phyloP scores from a whole-genome alignment of 2,797 vertebrate species.

The Lacerta viridis region DNA sequence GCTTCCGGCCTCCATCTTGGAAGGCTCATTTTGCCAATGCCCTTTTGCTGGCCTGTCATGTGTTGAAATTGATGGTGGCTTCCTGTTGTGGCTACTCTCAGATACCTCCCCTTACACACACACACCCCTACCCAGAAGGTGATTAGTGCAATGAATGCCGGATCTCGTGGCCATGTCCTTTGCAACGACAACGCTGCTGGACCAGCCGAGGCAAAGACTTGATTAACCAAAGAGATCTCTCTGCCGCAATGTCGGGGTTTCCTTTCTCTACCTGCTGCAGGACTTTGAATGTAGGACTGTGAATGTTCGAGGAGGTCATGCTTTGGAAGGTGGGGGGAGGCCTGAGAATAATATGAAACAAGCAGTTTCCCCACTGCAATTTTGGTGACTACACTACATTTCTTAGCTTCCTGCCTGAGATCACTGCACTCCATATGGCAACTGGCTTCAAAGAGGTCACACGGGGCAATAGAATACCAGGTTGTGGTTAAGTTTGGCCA shows the following conservation, averaged over 20 bases:
- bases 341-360: background rate
- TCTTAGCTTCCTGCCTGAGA: background rate
- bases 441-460: background rate
- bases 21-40: accelerated
- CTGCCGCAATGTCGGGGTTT: background rate
- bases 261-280: background rate
- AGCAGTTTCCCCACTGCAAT: background rate
- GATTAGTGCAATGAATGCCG: background rate
- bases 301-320: background rate
- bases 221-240: background rate
- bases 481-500: background rate
- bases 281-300: accelerated
- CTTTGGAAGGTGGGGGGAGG: too few relatives aligned
- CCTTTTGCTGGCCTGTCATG: accelerated
- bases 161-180: accelerated
- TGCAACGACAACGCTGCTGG: background rate
- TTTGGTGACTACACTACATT: slow-evolving; percentile 1
- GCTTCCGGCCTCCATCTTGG: background rate
- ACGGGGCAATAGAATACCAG: background rate
- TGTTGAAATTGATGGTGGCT: background rate
- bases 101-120: background rate
- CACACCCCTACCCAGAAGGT: accelerated
- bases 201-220: background rate
- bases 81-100: background rate
- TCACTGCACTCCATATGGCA: background rate